Conservation (phyloP, 2,888 invertebrate species). For the Philopedon plagiatum region DNA sequence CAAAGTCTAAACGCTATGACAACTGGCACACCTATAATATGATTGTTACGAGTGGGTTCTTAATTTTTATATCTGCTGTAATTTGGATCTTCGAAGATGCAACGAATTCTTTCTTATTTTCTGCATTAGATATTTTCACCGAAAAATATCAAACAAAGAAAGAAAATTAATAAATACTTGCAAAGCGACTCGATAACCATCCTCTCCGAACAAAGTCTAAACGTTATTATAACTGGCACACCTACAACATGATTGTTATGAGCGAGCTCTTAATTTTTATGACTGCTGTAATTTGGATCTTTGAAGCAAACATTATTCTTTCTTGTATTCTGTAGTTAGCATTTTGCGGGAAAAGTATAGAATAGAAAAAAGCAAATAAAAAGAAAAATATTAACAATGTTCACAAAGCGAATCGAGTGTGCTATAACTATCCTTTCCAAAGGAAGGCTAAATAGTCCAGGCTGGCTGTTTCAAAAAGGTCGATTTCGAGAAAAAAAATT, state of each 20-base stretch:
- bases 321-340: not conserved
- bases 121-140: not conserved
- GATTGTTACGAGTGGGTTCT: constrained; percentile 5
- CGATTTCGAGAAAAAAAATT: no score
- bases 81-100: not conserved
- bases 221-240: constrained; percentile 25
- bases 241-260: constrained; percentile 18
- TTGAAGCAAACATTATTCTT: no score
- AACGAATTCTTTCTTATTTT: no score
- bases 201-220: constrained; percentile 10
- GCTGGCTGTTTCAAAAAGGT: no score
- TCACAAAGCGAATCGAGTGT: constrained; percentile 28
- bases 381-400: no score
- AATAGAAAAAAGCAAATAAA: no score
- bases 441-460: constrained; percentile 7
- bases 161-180: no score
- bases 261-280: not conserved
- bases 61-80: not conserved
- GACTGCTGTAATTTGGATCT: not conserved
- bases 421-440: constrained; percentile 20
- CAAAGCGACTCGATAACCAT: constrained; percentile 25
- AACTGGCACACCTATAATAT: constrained; percentile 17
- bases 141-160: no score
- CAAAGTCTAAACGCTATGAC: constrained; percentile 21
- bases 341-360: not conserved